Evolutionary conservation across 2,797 vertebrate species (phyloP), one percentile per base, ranked within the genome.

Genomic region (Myoxocephalus aenaeus): DNA sequence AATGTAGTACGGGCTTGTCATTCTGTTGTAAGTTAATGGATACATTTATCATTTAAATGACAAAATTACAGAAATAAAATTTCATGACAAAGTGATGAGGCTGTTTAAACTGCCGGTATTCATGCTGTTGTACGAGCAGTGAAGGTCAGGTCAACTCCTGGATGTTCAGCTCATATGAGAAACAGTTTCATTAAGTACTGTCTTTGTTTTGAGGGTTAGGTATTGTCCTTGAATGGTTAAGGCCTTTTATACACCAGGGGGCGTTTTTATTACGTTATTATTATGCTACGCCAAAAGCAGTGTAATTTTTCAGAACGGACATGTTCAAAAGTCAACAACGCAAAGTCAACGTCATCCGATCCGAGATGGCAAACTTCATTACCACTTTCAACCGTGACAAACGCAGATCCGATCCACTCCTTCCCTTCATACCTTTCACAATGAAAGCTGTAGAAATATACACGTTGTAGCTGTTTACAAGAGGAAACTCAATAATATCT

Each of bases 41-140:
- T 22, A 38, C 8, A 11, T 14, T 53, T 7, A 15, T 67, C 22
- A 68, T 66, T 77, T 62, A 25, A 70, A 44, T 65, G 20, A 65
- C 56, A 36, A 44, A 50, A 65, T 58, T 20, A 42, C 25, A 46
- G 48, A n/a, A 46, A 46, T 56, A 1, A 29, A 32, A 54, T 20
- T 66, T 71, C 29, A 53, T 32, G 29, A 73, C 36, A 48, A 54
- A 40, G 56, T 1, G 7, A 57, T 18, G n/a, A 48, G 51, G 44
- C 40, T 48, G 54, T 34, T 71, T 59, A 53, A 58, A 58, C n/a
- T 63, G 44, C 25, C n/a, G 46, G 53, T 40, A 34, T 42, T 34
- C 12, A 42, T 53, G 51, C 62, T 57, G n/a, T 56, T 48, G 29
- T 61, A 15, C 5, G 12, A 18, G 32, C 15, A 34, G 34, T 51